phyloP scores from a whole-genome alignment of 2,113 vertebrate species.

The Corythoichthys haematopterus region DNA sequence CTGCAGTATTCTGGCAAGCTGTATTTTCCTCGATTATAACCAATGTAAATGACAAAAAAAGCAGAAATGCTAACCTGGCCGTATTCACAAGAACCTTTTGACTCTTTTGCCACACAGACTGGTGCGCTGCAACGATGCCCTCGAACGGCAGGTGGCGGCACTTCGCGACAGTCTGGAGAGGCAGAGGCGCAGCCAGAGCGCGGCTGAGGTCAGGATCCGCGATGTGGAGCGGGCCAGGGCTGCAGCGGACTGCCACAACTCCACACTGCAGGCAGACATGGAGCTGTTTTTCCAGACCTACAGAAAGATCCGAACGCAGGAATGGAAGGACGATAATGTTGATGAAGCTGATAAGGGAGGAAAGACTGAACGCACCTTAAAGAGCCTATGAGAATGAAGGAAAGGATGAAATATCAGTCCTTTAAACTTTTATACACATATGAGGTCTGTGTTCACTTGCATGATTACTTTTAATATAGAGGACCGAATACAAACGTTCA shows the following conservation, averaged over 20 bases:
- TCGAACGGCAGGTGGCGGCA: constrained; percentile 64
- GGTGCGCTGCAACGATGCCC: constrained; percentile 71
- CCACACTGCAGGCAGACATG: constrained; percentile 73
- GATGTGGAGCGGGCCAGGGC: constrained; percentile 72
- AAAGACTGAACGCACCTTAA: constrained; percentile 35
- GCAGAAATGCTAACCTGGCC: no score
- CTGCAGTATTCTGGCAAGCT: no score
- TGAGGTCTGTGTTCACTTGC: constrained; percentile 24
- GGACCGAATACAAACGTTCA: background rate
- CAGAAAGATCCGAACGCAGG: constrained; percentile 53
- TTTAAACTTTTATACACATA: background rate
- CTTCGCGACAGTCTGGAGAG: constrained; percentile 67
- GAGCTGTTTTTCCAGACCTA: constrained; percentile 76
- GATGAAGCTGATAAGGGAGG: constrained; percentile 19
- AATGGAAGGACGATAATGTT: constrained; percentile 14
- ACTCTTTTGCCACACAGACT: constrained; percentile 55
- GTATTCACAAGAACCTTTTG: constrained; percentile 32
- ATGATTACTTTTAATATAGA: constrained; percentile 34
- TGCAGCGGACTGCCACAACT: constrained; percentile 72
- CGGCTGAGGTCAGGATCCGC: constrained; percentile 69
- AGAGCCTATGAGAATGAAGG: constrained; percentile 28
- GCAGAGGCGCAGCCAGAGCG: constrained; percentile 65
- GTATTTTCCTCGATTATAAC: no score
- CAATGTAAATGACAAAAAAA: no score
- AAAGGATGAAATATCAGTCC: background rate